Conservation (phyloP, 2,113 vertebrate genomes). For the Cacatua alba region DNA sequence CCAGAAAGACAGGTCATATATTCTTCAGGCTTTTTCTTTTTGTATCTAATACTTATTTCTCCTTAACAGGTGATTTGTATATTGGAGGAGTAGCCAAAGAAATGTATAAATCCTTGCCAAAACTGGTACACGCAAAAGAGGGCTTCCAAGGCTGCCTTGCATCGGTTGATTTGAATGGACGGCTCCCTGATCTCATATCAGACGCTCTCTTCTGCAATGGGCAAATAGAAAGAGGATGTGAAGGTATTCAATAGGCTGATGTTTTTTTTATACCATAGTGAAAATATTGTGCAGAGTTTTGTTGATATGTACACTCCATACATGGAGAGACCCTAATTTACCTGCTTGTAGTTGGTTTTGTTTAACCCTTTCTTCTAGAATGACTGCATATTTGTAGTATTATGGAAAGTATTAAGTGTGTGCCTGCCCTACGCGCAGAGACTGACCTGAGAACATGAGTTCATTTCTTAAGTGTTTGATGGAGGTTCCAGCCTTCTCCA, state of each 20-base stretch:
- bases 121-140: constrained; percentile 94
- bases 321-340: not conserved
- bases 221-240: constrained; percentile 96
- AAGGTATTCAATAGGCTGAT: constrained; percentile 80
- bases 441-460: not conserved
- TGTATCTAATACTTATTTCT: constrained; percentile 16
- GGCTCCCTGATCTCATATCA: constrained; percentile 93
- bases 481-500: not conserved
- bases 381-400: not conserved
- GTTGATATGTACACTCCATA: not conserved
- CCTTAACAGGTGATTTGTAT: constrained; percentile 87
- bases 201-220: constrained; percentile 95
- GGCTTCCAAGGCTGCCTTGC: constrained; percentile 97
- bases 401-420: not conserved
- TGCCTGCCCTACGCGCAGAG: not conserved
- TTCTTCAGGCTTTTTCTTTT: not conserved
- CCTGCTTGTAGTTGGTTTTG: not conserved
- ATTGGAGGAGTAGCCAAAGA: constrained; percentile 95
- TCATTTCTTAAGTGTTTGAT: not conserved
- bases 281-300: not conserved
- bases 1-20: not conserved
- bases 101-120: constrained; percentile 92
- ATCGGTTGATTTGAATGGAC: constrained; percentile 92
- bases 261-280: not conserved
- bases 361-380: not conserved